Evolutionary conservation across 2,888 invertebrate genomes (phyloP), one percentile per base, ranked within the genome.

Genomic region (Andrena haemorrhoa): DNA sequence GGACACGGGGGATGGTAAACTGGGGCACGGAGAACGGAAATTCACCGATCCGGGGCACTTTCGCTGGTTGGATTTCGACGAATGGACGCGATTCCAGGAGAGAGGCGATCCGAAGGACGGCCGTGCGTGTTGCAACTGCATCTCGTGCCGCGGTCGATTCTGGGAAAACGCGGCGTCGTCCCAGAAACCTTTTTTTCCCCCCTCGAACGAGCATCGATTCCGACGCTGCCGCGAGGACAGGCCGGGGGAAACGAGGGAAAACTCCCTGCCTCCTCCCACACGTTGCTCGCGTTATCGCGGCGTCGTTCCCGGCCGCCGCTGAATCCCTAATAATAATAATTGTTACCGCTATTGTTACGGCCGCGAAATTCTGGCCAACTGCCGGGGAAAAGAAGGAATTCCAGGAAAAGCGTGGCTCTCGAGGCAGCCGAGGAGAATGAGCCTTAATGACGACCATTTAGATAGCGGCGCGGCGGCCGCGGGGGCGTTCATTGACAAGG

Each of bases 371-470:
- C 64, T 64, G 64, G 64, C 47, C 16, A 12, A 41, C 12, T 29
- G 56, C 20, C 20, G 41, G 23, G 61, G 16, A 26, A 71, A 56
- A 66, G 61, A 65, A 70, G 58, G 49, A 49, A 56, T 80, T 61
- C 80, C 20, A n/a, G 65, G 72, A 79, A 79, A 63, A 70, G 51
- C 41, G 41, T 29, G 33, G 41, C 29, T 26, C 70, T 65, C 65
- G 63, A 23, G 60, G 8, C 49, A 53, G 3, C 41, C 65, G 29
- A 20, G 56, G 56, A 8, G 72, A 75, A 79, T 31, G 75, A 75
- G 63, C 31, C 75, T 79, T 79, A 82, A 82, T 73, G 66, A 72
- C 69, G 60, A 70, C 75, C 80, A 79, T 72, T 82, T 82, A 68
- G 69, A 65, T 72, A 56, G 56, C 53, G 56, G 53, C 41, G 20